phyloP scores from a whole-genome alignment of 2,797 vertebrate genomes.

The Pseudomugil tenellus region DNA sequence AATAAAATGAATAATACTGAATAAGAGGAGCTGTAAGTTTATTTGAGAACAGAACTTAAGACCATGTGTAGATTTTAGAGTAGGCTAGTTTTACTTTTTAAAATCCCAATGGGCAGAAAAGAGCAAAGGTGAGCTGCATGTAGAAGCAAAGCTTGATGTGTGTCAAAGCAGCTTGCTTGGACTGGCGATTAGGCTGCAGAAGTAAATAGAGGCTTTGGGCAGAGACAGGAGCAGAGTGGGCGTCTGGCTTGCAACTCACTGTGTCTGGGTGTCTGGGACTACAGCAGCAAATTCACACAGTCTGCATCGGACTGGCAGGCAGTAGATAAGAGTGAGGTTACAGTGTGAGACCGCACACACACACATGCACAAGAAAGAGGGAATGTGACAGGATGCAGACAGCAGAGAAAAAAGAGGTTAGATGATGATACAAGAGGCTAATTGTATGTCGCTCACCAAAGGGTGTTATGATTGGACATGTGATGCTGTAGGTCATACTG shows the following conservation, averaged over 20 bases:
- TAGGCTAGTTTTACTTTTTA: neutral
- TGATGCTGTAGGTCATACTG: constrained; percentile 97
- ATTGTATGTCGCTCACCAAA: constrained; percentile 88
- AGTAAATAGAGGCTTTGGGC: constrained; percentile 76
- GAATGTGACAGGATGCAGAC: constrained; percentile 23
- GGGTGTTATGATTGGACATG: constrained; percentile 94
- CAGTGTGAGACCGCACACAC: constrained; percentile 44
- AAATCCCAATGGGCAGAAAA: constrained; percentile 8
- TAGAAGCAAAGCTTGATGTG: constrained; percentile 24
- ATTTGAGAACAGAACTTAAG: neutral
- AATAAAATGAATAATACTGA: no score
- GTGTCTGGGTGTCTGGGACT: constrained; percentile 80
- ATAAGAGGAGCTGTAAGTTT: neutral
- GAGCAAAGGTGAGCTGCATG: constrained; percentile 15
- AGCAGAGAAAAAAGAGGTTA: constrained; percentile 18
- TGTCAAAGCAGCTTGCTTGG: constrained; percentile 16
- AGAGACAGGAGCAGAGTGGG: constrained; percentile 82
- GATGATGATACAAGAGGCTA: constrained; percentile 16
- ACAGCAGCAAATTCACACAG: constrained; percentile 78
- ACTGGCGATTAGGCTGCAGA: constrained; percentile 55
- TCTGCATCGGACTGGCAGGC: constrained; percentile 74
- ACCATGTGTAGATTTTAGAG: neutral
- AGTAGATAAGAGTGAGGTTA: constrained; percentile 64
- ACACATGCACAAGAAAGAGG: constrained; percentile 28
- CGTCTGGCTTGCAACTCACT: constrained; percentile 80